Conservation (phyloP, 23 tunicate genomes). For the Diplosoma virens region DNA sequence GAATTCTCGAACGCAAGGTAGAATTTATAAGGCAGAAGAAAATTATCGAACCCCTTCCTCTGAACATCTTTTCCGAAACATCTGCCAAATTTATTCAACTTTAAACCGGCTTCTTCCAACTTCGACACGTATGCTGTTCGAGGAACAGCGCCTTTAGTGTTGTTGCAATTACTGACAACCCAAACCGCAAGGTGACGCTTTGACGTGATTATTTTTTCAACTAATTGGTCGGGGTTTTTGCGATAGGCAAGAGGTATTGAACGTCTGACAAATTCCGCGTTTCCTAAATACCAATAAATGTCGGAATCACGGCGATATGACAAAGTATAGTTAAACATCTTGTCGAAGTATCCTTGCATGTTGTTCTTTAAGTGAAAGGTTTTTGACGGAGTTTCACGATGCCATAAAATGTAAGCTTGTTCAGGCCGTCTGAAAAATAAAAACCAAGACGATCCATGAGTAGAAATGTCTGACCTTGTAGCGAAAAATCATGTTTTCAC, state of each 20-base stretch:
- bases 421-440: conserved; percentile 38
- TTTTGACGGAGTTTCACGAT: conserved; percentile 68
- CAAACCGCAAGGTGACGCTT: conserved; percentile 63
- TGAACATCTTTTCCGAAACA: conserved; percentile 26
- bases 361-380: conserved; percentile 30
- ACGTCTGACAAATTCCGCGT: background rate
- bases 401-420: conserved; percentile 76
- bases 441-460: background rate
- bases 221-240: conserved; percentile 3
- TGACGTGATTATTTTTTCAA: conserved; percentile 23
- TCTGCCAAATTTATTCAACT: conserved; percentile 45
- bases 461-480: conserved; percentile 39
- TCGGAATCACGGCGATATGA: conserved; percentile 50
- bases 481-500: too few species aligned
- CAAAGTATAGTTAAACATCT: conserved; percentile 69
- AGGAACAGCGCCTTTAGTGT: conserved; percentile 49
- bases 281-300: conserved; percentile 51
- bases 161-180: conserved; percentile 62
- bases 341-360: conserved; percentile 46
- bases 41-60: conserved; percentile 23
- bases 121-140: conserved; percentile 28
- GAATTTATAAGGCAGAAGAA: conserved; percentile 56
- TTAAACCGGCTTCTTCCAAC: conserved; percentile 37
- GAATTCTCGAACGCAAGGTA: conserved; percentile 82
- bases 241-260: conserved; percentile 6